Percentiles rank a stretch among this genome's conserved stretches.
These are phyloP conservation scores for Leptinotarsa defecta DNA, from an alignment of 1,140 invertebrate species.

Conservation along the genomic window DNA sequence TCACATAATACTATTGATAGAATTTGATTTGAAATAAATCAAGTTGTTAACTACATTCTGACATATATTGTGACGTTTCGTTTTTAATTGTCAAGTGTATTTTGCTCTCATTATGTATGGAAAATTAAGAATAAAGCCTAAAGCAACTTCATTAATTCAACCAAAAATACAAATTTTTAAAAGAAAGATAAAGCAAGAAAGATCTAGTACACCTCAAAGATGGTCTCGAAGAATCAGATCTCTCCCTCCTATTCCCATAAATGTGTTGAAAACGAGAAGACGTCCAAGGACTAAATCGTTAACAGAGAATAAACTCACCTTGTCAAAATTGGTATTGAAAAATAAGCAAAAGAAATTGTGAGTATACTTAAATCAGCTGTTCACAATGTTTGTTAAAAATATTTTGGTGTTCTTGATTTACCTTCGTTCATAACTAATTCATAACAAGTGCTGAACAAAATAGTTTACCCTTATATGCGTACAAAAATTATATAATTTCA, in stretches of 20 bases:
- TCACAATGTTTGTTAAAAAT: no score
- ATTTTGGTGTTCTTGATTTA: no score
- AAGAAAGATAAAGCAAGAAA: constrained; percentile 9
- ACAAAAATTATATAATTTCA: no score
- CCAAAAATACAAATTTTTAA: neutral
- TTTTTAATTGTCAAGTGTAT: constrained; percentile 1
- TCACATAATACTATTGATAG: no score
- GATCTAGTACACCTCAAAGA: constrained; percentile 4
- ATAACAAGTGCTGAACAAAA: no score
- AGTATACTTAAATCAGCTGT: no score
- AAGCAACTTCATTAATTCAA: constrained; percentile 16
- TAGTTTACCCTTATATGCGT: no score
- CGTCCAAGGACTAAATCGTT: neutral
- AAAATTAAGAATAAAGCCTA: constrained; percentile 20
- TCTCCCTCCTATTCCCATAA: constrained; percentile 24
- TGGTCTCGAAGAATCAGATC: constrained; percentile 29
- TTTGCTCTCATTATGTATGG: constrained; percentile 13
- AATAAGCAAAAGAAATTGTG: no score
- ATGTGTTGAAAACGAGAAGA: constrained; percentile 2
- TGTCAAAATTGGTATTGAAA: no score
- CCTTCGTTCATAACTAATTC: no score
- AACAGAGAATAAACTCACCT: neutral
- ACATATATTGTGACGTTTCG: neutral
- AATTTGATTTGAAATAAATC: neutral
- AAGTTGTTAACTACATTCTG: neutral